A percentile compares a stretch with the other conserved stretches of the same genome.
Evolutionary conservation across 2,888 invertebrate species (phyloP).

Genomic region (Amphimallon solstitiale): DNA sequence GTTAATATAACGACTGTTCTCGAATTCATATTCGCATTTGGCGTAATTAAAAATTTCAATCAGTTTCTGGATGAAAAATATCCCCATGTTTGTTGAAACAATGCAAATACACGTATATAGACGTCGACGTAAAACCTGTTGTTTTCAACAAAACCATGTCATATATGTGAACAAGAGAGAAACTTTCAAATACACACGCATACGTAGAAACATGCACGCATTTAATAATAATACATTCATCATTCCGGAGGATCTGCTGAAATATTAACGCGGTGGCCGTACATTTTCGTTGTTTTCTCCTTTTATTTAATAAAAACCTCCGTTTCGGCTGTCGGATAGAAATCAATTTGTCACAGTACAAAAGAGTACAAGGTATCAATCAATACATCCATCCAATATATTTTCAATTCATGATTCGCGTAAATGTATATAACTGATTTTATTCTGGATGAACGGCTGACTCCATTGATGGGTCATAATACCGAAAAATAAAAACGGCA

Average conservation of each 20-base stretch:
- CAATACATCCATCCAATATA: slow-evolving; percentile 34
- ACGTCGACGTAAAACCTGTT: slow-evolving; percentile 17
- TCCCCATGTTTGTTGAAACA: slow-evolving; percentile 5
- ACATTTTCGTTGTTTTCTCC: slow-evolving; percentile 22
- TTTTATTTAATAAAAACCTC: slow-evolving; percentile 32
- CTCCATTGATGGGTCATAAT: slow-evolving; percentile 30
- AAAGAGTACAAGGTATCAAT: slow-evolving; percentile 33
- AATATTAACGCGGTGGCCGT: slow-evolving; percentile 16
- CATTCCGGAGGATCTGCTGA: slow-evolving; percentile 12
- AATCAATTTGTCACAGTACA: slow-evolving; percentile 35
- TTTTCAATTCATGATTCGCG: slow-evolving; percentile 7
- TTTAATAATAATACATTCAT: slow-evolving; percentile 17
- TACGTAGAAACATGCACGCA: slow-evolving; percentile 20
- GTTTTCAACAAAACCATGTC: slow-evolving; percentile 3
- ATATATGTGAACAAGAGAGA: not conserved
- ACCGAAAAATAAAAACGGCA: slow-evolving; percentile 31
- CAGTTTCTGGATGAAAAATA: slow-evolving; percentile 4
- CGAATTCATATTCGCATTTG: no score
- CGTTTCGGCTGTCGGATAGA: slow-evolving; percentile 3
- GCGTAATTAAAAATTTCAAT: no score
- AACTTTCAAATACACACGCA: not conserved
- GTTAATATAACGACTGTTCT: no score
- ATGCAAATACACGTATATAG: not conserved
- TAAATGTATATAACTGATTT: slow-evolving; percentile 1
- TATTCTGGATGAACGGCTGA: slow-evolving; percentile 9